These are phyloP conservation scores for Pelobates fuscus DNA, from an alignment of 2,113 vertebrate species.

Conservation along the genomic window DNA sequence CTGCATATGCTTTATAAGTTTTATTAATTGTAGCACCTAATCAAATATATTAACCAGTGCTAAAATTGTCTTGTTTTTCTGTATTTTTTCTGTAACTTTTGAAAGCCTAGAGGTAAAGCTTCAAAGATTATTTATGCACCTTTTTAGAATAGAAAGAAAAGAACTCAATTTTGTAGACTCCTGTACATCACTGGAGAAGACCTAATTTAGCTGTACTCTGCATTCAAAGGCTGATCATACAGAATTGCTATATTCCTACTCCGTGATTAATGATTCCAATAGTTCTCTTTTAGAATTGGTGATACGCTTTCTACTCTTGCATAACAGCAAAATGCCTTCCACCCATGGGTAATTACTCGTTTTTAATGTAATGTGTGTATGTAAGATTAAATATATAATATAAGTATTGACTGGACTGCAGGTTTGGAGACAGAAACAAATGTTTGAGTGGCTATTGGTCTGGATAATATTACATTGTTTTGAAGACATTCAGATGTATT, in stretches of 20 bases:
- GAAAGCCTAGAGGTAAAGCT: slow-evolving; percentile 5
- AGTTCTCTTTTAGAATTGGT: slow-evolving; percentile 50
- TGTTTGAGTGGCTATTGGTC: slow-evolving; percentile 13
- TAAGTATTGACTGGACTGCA: slow-evolving; percentile 48
- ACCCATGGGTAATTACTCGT: slow-evolving; percentile 52
- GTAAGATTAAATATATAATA: slow-evolving; percentile 52
- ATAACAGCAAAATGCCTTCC: slow-evolving; percentile 51
- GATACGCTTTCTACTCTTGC: slow-evolving; percentile 51
- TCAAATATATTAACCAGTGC: too few species aligned
- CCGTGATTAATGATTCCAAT: slow-evolving; percentile 51
- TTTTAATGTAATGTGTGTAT: slow-evolving; percentile 51
- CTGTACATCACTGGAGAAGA: slow-evolving; percentile 25
- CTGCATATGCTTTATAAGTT: too few species aligned
- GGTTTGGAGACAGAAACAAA: slow-evolving; percentile 49
- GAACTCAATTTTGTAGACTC: slow-evolving; percentile 22
- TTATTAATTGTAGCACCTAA: too few species aligned
- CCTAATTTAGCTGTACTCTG: slow-evolving; percentile 20
- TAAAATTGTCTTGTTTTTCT: not conserved
- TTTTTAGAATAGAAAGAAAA: slow-evolving; percentile 44
- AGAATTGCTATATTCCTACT: slow-evolving; percentile 49
- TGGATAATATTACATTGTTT: slow-evolving; percentile 31
- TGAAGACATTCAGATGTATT: slow-evolving; percentile 5
- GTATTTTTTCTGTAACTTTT: slow-evolving; percentile 23
- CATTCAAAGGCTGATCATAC: slow-evolving; percentile 4
- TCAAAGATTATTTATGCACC: not conserved